These are phyloP conservation scores for Drosophila kepulauana DNA, from an alignment of 1,140 invertebrate genomes.

Conservation along the genomic window DNA sequence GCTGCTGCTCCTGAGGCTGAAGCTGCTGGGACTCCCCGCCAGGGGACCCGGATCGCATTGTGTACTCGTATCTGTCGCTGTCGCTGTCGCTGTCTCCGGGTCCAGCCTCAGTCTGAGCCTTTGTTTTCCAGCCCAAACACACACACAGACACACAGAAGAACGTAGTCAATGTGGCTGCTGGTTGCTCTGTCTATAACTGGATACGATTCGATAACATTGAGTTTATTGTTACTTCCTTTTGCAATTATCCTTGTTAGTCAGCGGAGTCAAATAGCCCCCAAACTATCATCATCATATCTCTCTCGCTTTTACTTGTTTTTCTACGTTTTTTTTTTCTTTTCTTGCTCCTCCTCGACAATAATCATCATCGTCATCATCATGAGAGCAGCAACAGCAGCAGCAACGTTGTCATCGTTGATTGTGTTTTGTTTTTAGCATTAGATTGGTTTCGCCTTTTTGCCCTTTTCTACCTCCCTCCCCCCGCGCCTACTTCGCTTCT, in stretches of 20 bases:
- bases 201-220: conserved; percentile 76
- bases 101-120: conserved; percentile 12
- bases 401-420: conserved; percentile 21
- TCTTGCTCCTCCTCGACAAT: not conserved
- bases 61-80: too few relatives aligned
- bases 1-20: not conserved
- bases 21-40: not conserved
- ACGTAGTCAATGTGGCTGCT: conserved; percentile 5
- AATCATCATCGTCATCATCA: conserved; percentile 20
- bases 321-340: not conserved
- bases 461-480: too few relatives aligned
- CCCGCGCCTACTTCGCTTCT: too few relatives aligned
- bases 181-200: conserved; percentile 6
- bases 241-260: conserved; percentile 81
- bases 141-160: not conserved
- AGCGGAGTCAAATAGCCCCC: conserved; percentile 49
- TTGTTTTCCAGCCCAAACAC: conserved; percentile 29
- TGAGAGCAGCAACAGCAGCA: not conserved
- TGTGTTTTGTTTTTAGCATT: conserved; percentile 24
- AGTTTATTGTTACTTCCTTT: conserved; percentile 82
- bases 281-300: conserved; percentile 23
- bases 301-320: too few relatives aligned
- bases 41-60: conserved; percentile 27
- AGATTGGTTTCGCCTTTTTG: conserved; percentile 33
- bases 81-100: not conserved